These are phyloP conservation scores for Naja naja DNA, from an alignment of 2,113 vertebrate species.

Conservation along the genomic window DNA sequence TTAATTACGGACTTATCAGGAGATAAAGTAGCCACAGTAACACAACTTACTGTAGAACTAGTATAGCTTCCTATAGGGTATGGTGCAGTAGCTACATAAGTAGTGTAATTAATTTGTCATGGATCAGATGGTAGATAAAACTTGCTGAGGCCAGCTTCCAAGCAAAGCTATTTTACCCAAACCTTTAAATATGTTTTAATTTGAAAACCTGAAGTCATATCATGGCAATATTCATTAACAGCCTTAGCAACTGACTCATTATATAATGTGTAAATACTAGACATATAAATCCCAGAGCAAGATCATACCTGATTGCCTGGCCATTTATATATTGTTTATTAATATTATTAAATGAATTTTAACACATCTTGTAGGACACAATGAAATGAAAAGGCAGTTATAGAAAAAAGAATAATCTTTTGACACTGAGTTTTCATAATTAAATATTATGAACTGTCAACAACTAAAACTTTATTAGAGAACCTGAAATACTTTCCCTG, in stretches of 20 bases:
- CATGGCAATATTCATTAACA: neutral
- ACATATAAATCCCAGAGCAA: neutral
- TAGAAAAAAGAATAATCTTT: neutral
- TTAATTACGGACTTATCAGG: constrained; percentile 66
- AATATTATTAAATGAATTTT: neutral
- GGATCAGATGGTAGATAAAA: constrained; percentile 58
- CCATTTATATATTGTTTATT: neutral
- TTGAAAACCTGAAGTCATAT: neutral
- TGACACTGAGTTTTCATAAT: neutral
- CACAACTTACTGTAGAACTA: constrained; percentile 60
- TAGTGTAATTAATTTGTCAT: constrained; percentile 64
- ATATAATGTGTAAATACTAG: neutral
- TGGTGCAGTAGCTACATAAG: constrained; percentile 61
- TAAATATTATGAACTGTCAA: neutral
- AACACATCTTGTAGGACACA: neutral
- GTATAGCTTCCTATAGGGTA: constrained; percentile 61
- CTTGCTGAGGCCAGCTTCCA: constrained; percentile 48
- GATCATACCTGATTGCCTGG: neutral
- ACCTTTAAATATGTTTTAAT: neutral
- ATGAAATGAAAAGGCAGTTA: neutral
- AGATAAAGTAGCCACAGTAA: constrained; percentile 63
- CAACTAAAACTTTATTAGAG: neutral
- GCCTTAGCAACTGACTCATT: neutral
- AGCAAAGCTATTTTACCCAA: constrained; percentile 14
- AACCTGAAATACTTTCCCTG: neutral